phyloP scores from a whole-genome alignment of 2,888 invertebrate genomes.

The Lissocephala sabroskyi region DNA sequence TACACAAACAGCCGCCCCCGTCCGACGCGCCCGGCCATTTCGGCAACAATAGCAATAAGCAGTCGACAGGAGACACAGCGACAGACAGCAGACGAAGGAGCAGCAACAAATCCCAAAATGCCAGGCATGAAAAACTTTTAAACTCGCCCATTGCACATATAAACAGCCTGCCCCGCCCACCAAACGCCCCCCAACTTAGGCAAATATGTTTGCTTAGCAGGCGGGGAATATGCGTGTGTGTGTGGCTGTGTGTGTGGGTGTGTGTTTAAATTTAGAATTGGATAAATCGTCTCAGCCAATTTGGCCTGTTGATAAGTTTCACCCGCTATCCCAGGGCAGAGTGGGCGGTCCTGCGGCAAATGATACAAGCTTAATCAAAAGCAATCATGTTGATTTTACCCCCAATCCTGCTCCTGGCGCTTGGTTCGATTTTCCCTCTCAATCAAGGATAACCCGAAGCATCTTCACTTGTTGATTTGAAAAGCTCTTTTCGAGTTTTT shows the following conservation, averaged over 20 bases:
- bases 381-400: neutral
- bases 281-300: constrained; percentile 32
- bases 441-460: no score
- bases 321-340: neutral
- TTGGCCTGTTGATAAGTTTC: constrained; percentile 7
- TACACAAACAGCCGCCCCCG: constrained; percentile 36
- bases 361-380: neutral
- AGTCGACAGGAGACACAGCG: constrained; percentile 30
- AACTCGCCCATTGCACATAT: constrained; percentile 24
- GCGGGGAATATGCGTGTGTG: constrained; percentile 6
- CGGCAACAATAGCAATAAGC: constrained; percentile 12
- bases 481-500: no score
- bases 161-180: no score
- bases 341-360: neutral
- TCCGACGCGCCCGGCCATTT: no score
- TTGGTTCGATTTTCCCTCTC: no score
- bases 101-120: constrained; percentile 56
- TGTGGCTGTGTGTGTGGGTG: constrained; percentile 7
- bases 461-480: no score
- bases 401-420: no score
- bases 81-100: constrained; percentile 22
- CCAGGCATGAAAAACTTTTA: constrained; percentile 57
- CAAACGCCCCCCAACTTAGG: no score
- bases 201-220: constrained; percentile 4
- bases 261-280: constrained; percentile 35